A percentile compares a stretch with the other conserved stretches of the same genome.
Conservation (phyloP, 1,140 invertebrate genomes). For the Holotrichia oblita region DNA sequence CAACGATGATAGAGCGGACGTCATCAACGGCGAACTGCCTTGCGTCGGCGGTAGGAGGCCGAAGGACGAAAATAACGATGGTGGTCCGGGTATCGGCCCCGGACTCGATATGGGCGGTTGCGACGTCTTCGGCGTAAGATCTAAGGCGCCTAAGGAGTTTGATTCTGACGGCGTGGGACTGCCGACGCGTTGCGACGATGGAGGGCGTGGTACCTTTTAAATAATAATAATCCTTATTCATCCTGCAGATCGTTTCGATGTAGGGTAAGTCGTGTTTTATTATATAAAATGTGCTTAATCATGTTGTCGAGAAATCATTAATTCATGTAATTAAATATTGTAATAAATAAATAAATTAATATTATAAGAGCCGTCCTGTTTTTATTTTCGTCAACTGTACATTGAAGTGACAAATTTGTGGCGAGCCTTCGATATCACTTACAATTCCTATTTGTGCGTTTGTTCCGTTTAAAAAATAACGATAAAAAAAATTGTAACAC, state of each 20-base stretch:
- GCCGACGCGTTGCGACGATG: conserved; percentile 57
- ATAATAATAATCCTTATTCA: too few relatives aligned
- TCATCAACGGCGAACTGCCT: conserved; percentile 68
- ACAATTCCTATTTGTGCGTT: too few relatives aligned
- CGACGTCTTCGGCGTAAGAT: conserved; percentile 65
- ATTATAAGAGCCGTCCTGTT: too few relatives aligned
- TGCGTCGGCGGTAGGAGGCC: conserved; percentile 69
- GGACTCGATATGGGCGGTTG: conserved; percentile 56
- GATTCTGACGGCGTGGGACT: conserved; percentile 64
- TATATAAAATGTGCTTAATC: too few relatives aligned
- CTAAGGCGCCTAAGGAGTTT: conserved; percentile 67
- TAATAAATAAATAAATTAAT: too few relatives aligned
- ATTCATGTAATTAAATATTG: too few relatives aligned
- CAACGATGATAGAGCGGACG: conserved; percentile 76
- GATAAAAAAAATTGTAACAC: neutral
- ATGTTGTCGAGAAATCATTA: too few relatives aligned
- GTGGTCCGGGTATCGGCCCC: conserved; percentile 61
- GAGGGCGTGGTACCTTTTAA: conserved; percentile 58
- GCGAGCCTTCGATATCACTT: too few relatives aligned
- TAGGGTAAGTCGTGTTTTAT: neutral
- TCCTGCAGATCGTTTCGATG: too few relatives aligned
- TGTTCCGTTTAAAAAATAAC: too few relatives aligned
- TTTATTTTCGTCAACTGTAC: too few relatives aligned
- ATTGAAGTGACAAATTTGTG: too few relatives aligned
- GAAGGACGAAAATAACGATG: conserved; percentile 70